Base-by-base conservation (phyloP, 1,140 invertebrate species). In the Brachionus rotundiformis region DNA sequence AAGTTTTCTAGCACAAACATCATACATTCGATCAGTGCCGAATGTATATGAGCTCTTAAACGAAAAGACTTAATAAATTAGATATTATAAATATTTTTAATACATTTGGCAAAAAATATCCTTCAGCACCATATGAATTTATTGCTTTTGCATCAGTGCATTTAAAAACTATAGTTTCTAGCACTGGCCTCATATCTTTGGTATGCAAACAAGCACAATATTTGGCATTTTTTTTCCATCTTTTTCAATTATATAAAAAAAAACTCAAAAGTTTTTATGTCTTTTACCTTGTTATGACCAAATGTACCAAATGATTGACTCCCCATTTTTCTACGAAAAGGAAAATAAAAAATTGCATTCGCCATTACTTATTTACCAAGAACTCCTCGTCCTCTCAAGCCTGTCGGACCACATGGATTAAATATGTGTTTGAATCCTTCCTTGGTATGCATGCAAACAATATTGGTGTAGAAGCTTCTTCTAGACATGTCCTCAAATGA, bases 401-500 rank as follows among this genome's bases (percentile, higher is more conserved):
- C 94, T 16, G 94, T 95, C 81, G 94, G 89, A 54, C 94, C 94
- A 82, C 90, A 85, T 3, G 93, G 92, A 87, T 95, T 95, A 16
- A 63, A 8, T 25, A 61, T 59, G 16, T 23, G 23, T 25, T 27
- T 27, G 0, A 13, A 29, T 13, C 59, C 39, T 11, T 25, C 33
- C 11, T 41, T 36, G 36, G 7, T 68, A 8, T 10, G 5, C 7
- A 68, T 5, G 2, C 6, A 68, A 33, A 68, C 33, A 3, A 36
- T 36, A 68, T 68, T 36, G n/a, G 33, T 7, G 11, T 68, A 68
- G 33, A 68, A 68, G 16, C 63, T 68, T 33, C 29, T 31, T 7
- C 33, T 13, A 36, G 63, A 19, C 29, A 19, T n/a, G n/a, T 68
- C 2, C 33, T 68, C 63, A 68, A 68, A 68, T 8, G 6, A 33